Evolutionary conservation across 2,888 invertebrate genomes (phyloP), one percentile per base, ranked within the genome.

Genomic region (Drosophila kambysellisi): DNA sequence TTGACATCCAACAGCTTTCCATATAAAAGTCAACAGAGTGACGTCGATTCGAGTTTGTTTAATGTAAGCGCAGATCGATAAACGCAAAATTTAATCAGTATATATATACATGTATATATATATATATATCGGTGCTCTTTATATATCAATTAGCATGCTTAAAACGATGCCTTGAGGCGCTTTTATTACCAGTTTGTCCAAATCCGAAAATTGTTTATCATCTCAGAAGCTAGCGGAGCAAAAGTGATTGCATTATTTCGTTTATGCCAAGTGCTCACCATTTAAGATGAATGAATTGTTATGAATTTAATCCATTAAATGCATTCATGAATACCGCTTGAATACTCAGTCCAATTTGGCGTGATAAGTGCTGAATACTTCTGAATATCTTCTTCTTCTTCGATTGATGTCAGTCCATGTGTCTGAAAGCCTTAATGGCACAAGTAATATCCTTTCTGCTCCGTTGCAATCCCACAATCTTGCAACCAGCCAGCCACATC

Each of bases 321-420:
- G 46, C 32, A 7, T 33, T 58, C 8, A 25, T 15, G 25, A 48
- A 15, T 25, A 25, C 48, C 20, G 20, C 12, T 46, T 2, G 29
- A 29, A 4, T 1, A 46, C 9, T 17, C n/a, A 17, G 50, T 1
- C 17, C 30, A n/a, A 46, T 46, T 46, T 17, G 2, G 9, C 17
- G 25, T 17, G 17, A 25, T 58, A 58, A 33, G 25, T 52, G 66
- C 53, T 30, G 25, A 37, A 20, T 39, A 56, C 52, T 67, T 56
- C 2, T n/a, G 39, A 68, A 41, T 50, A 56, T 53, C 25, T 25
- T 12, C 17, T 35, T 62, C 43, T 32, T 12, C 17, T 35, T 62
- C 43, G 59, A 74, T 70, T 74, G 73, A 72, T 59, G 59, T 41
- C 25, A 41, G 67, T 29, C 32, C 33, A 37, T 11, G 29, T 25